Percentiles rank a stretch among this genome's conserved stretches.
These are phyloP conservation scores for Etia nguti DNA, from an alignment of 2,113 vertebrate genomes.

Conservation along the genomic window DNA sequence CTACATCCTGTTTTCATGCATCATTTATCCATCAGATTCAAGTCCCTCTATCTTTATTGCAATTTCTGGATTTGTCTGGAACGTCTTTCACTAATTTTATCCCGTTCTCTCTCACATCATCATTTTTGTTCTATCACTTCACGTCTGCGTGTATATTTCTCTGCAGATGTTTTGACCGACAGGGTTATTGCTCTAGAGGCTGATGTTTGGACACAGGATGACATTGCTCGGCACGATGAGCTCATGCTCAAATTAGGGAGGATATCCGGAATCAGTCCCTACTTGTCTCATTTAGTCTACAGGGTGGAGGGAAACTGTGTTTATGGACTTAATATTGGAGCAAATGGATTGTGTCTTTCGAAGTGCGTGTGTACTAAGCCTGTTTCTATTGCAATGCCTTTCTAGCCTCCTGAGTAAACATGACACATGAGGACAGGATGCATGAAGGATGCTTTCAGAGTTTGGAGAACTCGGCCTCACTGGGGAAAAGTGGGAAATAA, in stretches of 20 bases:
- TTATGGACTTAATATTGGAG: constrained; percentile 42
- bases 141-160: constrained; percentile 36
- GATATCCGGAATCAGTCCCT: constrained; percentile 69
- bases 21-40: background rate
- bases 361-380: background rate
- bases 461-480: background rate
- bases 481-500: constrained; percentile 6
- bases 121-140: constrained; percentile 19
- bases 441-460: constrained; percentile 30
- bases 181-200: constrained; percentile 65
- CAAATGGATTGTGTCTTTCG: constrained; percentile 15
- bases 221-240: constrained; percentile 61
- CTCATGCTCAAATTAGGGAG: constrained; percentile 72
- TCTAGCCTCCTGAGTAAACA: constrained; percentile 16
- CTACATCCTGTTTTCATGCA: background rate
- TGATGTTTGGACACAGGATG: constrained; percentile 56
- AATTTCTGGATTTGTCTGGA: constrained; percentile 39
- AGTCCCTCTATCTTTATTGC: constrained; percentile 3
- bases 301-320: constrained; percentile 52
- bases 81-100: constrained; percentile 6
- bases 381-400: constrained; percentile 24
- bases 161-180: constrained; percentile 71
- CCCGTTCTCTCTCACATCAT: constrained; percentile 16
- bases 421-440: constrained; percentile 44
- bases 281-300: constrained; percentile 62